Evolutionary conservation across 2,113 vertebrate genomes (phyloP).

Genomic region (Edolisoma coerulescens): DNA sequence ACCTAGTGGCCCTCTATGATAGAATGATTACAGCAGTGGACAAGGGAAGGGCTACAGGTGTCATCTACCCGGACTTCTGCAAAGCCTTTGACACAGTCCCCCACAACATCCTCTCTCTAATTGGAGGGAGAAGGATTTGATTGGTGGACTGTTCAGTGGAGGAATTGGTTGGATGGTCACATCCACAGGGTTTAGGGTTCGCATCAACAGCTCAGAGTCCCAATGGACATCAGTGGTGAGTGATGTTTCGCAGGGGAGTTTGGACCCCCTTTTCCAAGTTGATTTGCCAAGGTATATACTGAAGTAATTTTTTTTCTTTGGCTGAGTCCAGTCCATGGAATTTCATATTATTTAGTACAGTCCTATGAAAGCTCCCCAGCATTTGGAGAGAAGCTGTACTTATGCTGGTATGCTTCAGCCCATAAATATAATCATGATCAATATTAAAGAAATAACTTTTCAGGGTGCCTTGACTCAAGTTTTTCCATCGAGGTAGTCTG

Average conservation of each 20-base stretch:
- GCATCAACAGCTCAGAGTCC: neutral
- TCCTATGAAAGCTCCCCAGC: neutral
- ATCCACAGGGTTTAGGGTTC: no score
- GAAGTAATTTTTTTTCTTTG: neutral
- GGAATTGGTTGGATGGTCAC: accelerated
- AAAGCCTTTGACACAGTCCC: neutral
- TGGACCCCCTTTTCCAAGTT: neutral
- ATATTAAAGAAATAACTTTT: neutral
- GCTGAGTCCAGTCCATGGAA: neutral
- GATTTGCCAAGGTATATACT: neutral
- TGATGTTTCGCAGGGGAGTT: neutral
- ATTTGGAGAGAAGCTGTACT: neutral
- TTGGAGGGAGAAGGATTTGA: neutral
- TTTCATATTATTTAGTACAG: neutral
- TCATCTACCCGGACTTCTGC: neutral
- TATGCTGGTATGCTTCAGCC: neutral
- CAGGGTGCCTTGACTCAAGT: neutral
- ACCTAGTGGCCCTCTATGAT: neutral
- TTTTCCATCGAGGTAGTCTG: neutral
- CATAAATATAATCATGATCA: neutral
- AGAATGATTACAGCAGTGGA: neutral
- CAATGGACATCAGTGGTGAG: neutral
- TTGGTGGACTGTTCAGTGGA: neutral
- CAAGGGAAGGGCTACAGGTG: neutral
- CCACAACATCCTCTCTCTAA: neutral